Percentiles rank a stretch among this genome's conserved stretches.
Conservation (phyloP, 2,797 vertebrate genomes). For the Gorsachius magnificus region DNA sequence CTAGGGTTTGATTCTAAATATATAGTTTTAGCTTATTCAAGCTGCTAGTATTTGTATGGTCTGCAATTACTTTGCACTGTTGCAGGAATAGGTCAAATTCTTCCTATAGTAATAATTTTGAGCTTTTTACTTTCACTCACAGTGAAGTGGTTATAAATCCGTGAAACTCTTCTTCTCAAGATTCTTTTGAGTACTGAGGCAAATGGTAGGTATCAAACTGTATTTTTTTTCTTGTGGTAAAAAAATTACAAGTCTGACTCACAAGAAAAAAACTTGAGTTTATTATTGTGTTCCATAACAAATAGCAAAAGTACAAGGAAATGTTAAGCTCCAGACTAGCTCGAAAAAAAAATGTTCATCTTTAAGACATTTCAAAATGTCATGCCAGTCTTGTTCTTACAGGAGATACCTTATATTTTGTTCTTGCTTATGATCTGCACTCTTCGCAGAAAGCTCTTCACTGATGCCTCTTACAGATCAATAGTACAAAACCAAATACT, state of each 20-base stretch:
- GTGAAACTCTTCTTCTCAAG: background rate
- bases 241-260: background rate
- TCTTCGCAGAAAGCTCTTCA: background rate
- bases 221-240: background rate
- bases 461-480: background rate
- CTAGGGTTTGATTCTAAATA: background rate
- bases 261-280: background rate
- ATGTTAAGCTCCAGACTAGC: background rate
- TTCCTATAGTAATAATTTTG: background rate
- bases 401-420: background rate
- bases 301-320: background rate
- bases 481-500: background rate
- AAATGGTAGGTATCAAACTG: background rate
- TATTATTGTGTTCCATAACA: background rate
- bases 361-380: background rate
- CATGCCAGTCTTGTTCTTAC: background rate
- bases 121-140: background rate
- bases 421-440: background rate
- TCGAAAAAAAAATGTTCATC: background rate
- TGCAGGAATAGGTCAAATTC: background rate
- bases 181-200: background rate
- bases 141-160: background rate
- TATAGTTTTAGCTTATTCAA: background rate
- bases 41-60: background rate
- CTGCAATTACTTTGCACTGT: background rate